phyloP scores from a whole-genome alignment of 1,140 invertebrate species.

The Phymorhynchus buccinoides region DNA sequence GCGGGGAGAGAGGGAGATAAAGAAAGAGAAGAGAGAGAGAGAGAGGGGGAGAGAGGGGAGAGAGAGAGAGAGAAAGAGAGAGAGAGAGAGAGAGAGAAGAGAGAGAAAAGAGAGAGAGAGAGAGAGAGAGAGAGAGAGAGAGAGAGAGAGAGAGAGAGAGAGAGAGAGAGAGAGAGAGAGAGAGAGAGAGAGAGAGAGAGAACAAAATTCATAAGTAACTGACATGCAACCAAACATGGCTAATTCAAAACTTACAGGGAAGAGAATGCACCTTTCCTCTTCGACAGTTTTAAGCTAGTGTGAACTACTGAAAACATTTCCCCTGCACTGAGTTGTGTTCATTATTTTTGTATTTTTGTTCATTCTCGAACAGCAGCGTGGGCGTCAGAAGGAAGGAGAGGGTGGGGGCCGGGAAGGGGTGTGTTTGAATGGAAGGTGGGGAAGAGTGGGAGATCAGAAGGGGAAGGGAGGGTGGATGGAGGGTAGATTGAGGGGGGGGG shows the following conservation, averaged over 20 bases:
- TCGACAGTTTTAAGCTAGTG: no score
- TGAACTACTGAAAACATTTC: not conserved
- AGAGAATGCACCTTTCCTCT: not conserved
- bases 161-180: conserved; percentile 20
- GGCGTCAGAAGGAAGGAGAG: no score
- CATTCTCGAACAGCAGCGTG: no score
- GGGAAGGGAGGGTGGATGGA: no score
- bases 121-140: not conserved
- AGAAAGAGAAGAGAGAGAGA: not conserved
- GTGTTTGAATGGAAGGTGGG: no score
- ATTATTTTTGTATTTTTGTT: no score
- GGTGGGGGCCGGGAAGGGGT: no score
- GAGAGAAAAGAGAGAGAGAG: not conserved
- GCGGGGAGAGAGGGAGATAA: not conserved
- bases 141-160: not conserved
- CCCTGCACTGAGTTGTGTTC: no score
- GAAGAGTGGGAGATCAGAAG: no score
- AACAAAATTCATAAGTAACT: no score
- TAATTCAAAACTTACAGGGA: not conserved
- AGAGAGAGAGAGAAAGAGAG: not conserved
- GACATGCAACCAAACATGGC: not conserved
- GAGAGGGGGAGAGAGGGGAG: no score
- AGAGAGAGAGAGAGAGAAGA: conserved; percentile 10
- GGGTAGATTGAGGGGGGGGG: no score
- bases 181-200: not conserved